phyloP scores from a whole-genome alignment of 92 coral and sea anemone species.

The Virgularia gustaviana region DNA sequence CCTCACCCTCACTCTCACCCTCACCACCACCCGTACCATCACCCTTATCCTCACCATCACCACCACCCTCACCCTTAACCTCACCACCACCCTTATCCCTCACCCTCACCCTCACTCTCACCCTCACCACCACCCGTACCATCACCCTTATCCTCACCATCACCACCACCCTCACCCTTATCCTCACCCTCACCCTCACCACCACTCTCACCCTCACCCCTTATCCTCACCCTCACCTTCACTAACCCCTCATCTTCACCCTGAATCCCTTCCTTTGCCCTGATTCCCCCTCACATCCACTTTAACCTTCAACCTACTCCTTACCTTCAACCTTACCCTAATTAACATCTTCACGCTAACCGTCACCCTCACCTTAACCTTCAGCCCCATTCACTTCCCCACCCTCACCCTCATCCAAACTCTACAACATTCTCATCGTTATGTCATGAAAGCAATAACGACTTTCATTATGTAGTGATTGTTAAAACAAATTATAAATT shows the following conservation, averaged over 20 bases:
- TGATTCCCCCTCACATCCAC: too few relatives aligned
- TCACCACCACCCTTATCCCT: background rate
- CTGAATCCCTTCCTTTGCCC: background rate
- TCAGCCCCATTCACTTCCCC: background rate
- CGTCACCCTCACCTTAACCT: background rate
- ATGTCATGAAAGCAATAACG: too few relatives aligned
- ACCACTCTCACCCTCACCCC: background rate
- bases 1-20: background rate
- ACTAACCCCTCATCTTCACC: background rate
- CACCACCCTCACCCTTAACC: background rate
- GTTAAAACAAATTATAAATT: too few relatives aligned
- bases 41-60: background rate
- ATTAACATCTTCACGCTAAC: too few relatives aligned
- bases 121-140: background rate
- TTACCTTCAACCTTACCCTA: background rate
- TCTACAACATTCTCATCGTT: too few relatives aligned
- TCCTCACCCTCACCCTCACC: background rate
- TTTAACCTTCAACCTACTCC: background rate
- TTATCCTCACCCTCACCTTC: background rate
- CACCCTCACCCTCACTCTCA: background rate
- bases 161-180: background rate
- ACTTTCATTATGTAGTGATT: too few relatives aligned
- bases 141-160: background rate
- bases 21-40: background rate
- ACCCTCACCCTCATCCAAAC: background rate